Evolutionary conservation across 1,140 invertebrate genomes (phyloP), one percentile per base, ranked within the genome.

Genomic region (Drosophila kanapiae): DNA sequence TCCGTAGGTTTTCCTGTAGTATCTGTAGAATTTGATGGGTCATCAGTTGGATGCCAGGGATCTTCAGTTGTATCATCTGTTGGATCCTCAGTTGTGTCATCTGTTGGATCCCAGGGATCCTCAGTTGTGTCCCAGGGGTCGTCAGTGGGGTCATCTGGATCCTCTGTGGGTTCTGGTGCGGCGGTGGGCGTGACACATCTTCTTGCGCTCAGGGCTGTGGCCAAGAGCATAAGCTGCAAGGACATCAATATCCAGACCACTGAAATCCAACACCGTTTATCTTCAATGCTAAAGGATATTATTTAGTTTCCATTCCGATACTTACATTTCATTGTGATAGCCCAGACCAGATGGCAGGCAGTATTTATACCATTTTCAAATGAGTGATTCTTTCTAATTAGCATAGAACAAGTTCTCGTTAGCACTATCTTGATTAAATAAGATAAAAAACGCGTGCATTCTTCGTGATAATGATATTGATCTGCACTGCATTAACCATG

Each of bases 301-400:
- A 45, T 37, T 54, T n/a, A 65, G 38, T 48, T 71, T 43, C 27
- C 27, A 11, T 31, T 14, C 4, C 31, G 31, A 37, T 29, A 88
- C 84, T 75, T 71, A 87, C 84, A 54, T 72, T 71, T 88, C 84
- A 87, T 87, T 49, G 47, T 70, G 42, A 4, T 29, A 13, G n/a
- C 38, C 23, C 14, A 16, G n/a, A 14, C 11, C 9, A 9, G 1
- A 27, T 29, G 13, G 7, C 8, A 1, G 31, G 3, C 29, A 38
- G 18, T 31, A 80, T 87, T 83, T 87, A 87, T 87, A 87, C 33
- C 33, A 43, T 59, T 61, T 29, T 6, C 8, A 53, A 48, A n/a
- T 68, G 64, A 54, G 13, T 48, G 60, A 75, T 81, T 58, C 67
- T 58, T 64, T 65, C 54, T 68, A 80, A 88, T 87, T 87, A 84